A percentile compares a stretch with the other conserved stretches of the same genome.
These are phyloP conservation scores for Cisticola juncidis DNA, from an alignment of 2,113 vertebrate species.

Conservation along the genomic window DNA sequence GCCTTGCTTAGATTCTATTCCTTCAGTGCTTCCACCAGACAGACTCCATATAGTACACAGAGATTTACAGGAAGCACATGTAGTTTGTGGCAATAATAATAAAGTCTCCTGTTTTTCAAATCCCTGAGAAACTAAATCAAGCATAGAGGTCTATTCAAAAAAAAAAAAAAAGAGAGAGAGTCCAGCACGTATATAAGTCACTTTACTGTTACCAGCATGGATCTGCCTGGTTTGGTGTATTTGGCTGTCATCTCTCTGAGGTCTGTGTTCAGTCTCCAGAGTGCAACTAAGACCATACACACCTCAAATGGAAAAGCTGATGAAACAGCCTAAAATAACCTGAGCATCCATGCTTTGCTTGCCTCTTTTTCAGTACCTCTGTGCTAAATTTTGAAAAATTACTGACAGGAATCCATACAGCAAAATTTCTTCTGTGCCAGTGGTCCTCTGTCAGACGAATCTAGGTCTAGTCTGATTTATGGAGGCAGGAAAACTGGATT, in stretches of 20 bases:
- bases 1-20: constrained; percentile 19
- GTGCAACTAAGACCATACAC: not conserved
- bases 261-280: not conserved
- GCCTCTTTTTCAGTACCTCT: not conserved
- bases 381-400: not conserved
- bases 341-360: not conserved
- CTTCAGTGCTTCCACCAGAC: not conserved
- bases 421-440: not conserved
- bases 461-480: not conserved
- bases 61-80: constrained; percentile 49
- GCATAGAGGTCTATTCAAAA: not conserved
- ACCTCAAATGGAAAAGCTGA: constrained; percentile 2
- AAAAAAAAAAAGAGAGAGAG: not conserved
- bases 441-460: not conserved
- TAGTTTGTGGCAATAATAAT: constrained; percentile 31
- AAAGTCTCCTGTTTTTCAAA: constrained; percentile 52
- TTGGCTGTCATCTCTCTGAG: not conserved
- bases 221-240: not conserved
- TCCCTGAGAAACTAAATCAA: constrained; percentile 50
- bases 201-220: not conserved
- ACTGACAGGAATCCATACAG: not conserved
- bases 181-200: not conserved
- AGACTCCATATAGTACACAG: not conserved
- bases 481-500: not conserved
- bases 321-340: not conserved